phyloP scores from a whole-genome alignment of 2,113 vertebrate species.

The Corythornis madagascariensis region DNA sequence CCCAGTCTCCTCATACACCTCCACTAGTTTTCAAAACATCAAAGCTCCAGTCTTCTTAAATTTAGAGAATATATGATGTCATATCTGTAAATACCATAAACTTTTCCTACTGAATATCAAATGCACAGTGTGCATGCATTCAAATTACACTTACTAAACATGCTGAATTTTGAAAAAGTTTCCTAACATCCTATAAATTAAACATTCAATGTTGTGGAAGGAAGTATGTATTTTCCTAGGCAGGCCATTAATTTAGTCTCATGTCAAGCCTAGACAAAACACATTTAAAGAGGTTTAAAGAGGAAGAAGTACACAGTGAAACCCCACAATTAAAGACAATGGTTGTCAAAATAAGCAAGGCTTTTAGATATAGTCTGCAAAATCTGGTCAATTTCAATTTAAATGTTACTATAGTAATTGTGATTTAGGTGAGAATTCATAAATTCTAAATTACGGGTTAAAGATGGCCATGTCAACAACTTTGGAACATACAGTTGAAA shows the following conservation, averaged over 20 bases:
- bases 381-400: neutral
- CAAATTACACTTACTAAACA: neutral
- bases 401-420: neutral
- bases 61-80: neutral
- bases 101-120: neutral
- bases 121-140: neutral
- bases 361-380: neutral
- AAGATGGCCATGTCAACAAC: neutral
- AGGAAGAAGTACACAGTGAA: neutral
- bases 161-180: neutral
- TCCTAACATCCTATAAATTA: constrained; percentile 28
- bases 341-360: neutral
- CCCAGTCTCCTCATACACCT: neutral
- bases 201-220: neutral
- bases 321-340: neutral
- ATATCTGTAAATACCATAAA: neutral
- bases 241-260: constrained; percentile 19
- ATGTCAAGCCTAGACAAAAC: neutral
- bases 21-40: neutral
- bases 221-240: constrained; percentile 27
- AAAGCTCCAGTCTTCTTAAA: neutral
- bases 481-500: neutral
- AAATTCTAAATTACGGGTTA: neutral
- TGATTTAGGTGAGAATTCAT: neutral
- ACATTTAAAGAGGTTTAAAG: neutral